These are phyloP conservation scores for Baryphthengus martii DNA, from an alignment of 2,113 vertebrate genomes.

Conservation along the genomic window DNA sequence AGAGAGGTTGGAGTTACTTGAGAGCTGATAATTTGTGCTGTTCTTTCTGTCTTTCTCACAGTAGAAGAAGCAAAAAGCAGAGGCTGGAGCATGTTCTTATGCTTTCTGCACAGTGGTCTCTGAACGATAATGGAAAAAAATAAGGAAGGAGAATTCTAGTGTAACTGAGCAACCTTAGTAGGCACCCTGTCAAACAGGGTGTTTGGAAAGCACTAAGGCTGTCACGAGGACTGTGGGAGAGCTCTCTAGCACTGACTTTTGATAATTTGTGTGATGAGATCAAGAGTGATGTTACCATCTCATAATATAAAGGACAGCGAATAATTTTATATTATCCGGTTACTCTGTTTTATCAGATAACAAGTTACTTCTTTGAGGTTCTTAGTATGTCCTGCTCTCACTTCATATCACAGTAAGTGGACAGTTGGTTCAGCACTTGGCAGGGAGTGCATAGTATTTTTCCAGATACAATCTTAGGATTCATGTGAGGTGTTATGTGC, in stretches of 20 bases:
- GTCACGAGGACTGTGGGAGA: neutral
- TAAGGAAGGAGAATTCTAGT: neutral
- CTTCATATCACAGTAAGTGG: rapidly evolving
- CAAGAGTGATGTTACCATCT: neutral
- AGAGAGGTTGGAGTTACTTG: neutral
- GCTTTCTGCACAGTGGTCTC: neutral
- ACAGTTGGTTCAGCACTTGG: neutral
- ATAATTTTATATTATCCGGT: neutral
- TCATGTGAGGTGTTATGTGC: neutral
- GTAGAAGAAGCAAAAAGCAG: neutral
- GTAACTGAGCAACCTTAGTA: neutral
- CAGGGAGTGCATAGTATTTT: neutral
- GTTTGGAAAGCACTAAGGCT: neutral
- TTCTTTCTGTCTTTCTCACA: neutral
- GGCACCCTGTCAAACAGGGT: neutral
- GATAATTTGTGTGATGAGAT: neutral
- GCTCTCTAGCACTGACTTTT: neutral
- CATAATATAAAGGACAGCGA: rapidly evolving
- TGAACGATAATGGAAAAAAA: neutral
- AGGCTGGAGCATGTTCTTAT: neutral
- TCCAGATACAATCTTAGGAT: neutral
- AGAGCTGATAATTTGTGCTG: neutral
- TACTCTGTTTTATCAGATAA: neutral
- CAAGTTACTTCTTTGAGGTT: neutral
- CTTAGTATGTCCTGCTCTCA: neutral